These are phyloP conservation scores for Apodemus speciosus DNA, from an alignment of 2,113 vertebrate species.

Conservation along the genomic window DNA sequence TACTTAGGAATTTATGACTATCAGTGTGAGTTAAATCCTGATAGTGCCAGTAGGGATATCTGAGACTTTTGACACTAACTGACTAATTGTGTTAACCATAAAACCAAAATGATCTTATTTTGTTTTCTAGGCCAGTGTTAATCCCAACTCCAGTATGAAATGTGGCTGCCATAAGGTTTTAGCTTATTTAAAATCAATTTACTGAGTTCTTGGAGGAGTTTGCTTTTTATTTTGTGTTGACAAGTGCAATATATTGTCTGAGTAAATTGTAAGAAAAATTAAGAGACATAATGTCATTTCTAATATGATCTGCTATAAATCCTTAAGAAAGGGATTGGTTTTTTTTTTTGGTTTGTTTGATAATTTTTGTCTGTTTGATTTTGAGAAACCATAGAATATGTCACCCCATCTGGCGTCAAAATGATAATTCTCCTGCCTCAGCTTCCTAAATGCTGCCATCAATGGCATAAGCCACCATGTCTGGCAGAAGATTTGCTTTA, in stretches of 20 bases:
- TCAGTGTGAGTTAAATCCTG: neutral
- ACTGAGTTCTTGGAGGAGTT: neutral
- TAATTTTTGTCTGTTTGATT: neutral
- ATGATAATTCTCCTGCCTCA: neutral
- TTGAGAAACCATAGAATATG: neutral
- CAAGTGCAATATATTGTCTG: neutral
- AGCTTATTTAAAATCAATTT: neutral
- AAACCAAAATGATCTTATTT: conserved; percentile 33
- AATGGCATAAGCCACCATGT: neutral
- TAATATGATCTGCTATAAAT: conserved; percentile 24
- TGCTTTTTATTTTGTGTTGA: conserved; percentile 48
- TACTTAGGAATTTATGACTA: neutral
- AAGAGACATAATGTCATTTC: neutral
- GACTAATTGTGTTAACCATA: conserved; percentile 21
- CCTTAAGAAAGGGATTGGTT: neutral
- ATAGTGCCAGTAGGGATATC: conserved; percentile 30
- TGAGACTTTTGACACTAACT: conserved; percentile 24
- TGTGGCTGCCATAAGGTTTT: neutral
- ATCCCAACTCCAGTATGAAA: conserved; percentile 45
- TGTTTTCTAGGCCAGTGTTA: conserved; percentile 12
- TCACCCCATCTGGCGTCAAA: neutral
- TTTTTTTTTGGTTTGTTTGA: neutral
- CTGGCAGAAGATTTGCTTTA: neutral
- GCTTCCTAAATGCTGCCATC: neutral
- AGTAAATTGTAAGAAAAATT: neutral